phyloP scores from a whole-genome alignment of 2,113 vertebrate species.

The Stigmatopora nigra region DNA sequence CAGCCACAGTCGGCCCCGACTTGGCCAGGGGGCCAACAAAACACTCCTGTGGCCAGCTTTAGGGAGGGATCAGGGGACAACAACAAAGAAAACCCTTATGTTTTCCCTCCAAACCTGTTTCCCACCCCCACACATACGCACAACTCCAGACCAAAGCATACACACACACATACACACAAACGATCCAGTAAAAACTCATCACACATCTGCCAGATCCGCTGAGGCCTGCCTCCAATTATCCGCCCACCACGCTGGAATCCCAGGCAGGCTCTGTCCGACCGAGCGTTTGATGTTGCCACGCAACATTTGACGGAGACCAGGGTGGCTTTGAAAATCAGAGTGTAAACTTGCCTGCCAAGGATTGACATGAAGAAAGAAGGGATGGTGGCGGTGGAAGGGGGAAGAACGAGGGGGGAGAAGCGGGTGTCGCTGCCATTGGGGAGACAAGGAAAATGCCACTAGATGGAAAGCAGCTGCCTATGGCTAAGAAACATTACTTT shows the following conservation, averaged over 20 bases:
- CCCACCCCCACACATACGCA: constrained; percentile 20
- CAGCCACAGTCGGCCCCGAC: constrained; percentile 47
- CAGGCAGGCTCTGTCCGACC: constrained; percentile 64
- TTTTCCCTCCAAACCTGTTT: constrained; percentile 53
- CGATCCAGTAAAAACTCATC: constrained; percentile 63
- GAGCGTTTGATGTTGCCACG: constrained; percentile 70
- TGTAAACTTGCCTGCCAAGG: constrained; percentile 67
- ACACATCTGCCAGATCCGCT: constrained; percentile 65
- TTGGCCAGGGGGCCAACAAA: constrained; percentile 53
- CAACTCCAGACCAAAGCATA: constrained; percentile 20
- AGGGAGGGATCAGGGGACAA: constrained; percentile 43
- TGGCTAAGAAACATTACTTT: constrained; percentile 59
- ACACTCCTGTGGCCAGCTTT: constrained; percentile 51
- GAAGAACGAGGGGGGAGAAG: neutral
- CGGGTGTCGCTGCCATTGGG: constrained; percentile 11
- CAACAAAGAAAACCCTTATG: constrained; percentile 65
- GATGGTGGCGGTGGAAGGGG: constrained; percentile 23
- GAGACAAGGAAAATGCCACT: constrained; percentile 56
- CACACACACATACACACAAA: constrained; percentile 18
- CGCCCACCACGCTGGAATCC: constrained; percentile 66
- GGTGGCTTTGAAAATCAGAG: constrained; percentile 63
- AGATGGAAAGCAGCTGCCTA: constrained; percentile 69
- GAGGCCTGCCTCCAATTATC: constrained; percentile 70
- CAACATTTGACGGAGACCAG: constrained; percentile 72
- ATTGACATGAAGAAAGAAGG: constrained; percentile 63